phyloP scores from a whole-genome alignment of 2,888 invertebrate genomes.

The Lacanobia oleracea region DNA sequence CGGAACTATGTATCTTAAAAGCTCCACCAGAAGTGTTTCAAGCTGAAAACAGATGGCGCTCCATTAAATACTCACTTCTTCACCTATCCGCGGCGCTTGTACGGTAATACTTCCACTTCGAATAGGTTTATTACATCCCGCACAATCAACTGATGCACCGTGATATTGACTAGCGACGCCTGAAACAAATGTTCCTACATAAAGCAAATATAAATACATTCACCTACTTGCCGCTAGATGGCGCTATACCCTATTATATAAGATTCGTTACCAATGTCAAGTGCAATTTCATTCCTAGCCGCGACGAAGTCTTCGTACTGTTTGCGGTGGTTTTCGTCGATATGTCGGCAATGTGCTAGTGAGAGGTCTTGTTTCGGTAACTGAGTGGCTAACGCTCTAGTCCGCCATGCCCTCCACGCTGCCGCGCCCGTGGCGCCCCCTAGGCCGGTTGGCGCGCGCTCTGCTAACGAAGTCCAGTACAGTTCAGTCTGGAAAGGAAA shows the following conservation, averaged over 20 bases:
- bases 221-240: constrained; percentile 72
- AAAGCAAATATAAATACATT: constrained; percentile 52
- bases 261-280: constrained; percentile 95
- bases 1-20: constrained; percentile 17
- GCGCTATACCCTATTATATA: constrained; percentile 51
- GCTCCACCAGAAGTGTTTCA: accelerated
- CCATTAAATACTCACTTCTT: constrained; percentile 84
- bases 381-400: constrained; percentile 94
- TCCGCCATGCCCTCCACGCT: constrained; percentile 86
- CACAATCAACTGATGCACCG: constrained; percentile 92
- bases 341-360: constrained; percentile 96
- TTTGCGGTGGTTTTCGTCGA: constrained; percentile 94
- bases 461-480: constrained; percentile 96
- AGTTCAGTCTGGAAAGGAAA: constrained; percentile 94
- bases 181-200: constrained; percentile 71
- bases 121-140: constrained; percentile 95
- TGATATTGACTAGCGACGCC: constrained; percentile 92
- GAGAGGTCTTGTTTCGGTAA: constrained; percentile 98
- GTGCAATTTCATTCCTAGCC: constrained; percentile 97
- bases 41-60: constrained; percentile 43
- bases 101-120: constrained; percentile 95
- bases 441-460: constrained; percentile 89
- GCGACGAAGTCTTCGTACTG: constrained; percentile 98
- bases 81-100: constrained; percentile 95
- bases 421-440: constrained; percentile 85